These are phyloP conservation scores for Aplysia californica DNA, from an alignment of 1,140 invertebrate species.

Conservation along the genomic window DNA sequence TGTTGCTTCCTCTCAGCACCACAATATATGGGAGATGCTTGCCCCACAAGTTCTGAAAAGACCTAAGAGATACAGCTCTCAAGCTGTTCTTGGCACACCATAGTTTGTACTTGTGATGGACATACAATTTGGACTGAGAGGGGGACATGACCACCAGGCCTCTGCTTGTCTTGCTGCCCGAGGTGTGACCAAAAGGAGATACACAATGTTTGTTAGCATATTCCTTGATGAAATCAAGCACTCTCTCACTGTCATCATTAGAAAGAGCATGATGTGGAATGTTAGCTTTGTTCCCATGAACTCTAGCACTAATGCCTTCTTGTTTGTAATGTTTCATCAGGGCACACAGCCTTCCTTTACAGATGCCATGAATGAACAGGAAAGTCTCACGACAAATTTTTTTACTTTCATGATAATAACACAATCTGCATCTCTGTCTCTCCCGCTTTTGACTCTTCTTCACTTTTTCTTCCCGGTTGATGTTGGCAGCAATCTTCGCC, in stretches of 20 bases:
- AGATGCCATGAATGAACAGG: slow-evolving; percentile 17
- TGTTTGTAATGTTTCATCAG: slow-evolving; percentile 16
- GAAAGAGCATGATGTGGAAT: slow-evolving; percentile 11
- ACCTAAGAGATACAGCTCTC: slow-evolving; percentile 9
- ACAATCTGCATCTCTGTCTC: neutral
- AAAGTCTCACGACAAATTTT: slow-evolving; percentile 16
- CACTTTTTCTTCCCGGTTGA: slow-evolving; percentile 5
- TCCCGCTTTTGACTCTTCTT: neutral
- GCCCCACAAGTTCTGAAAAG: slow-evolving; percentile 10
- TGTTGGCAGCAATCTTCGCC: slow-evolving; percentile 12
- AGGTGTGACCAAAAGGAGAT: neutral
- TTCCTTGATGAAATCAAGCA: slow-evolving; percentile 7
- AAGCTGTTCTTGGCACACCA: slow-evolving; percentile 5
- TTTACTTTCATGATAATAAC: slow-evolving; percentile 2
- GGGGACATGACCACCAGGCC: slow-evolving; percentile 7
- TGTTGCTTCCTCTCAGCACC: slow-evolving; percentile 17
- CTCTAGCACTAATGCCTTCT: neutral
- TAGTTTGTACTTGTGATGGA: slow-evolving; percentile 8
- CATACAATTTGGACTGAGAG: neutral
- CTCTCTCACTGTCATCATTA: neutral
- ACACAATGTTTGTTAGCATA: slow-evolving; percentile 9
- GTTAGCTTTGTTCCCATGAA: slow-evolving; percentile 3
- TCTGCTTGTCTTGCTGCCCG: slow-evolving; percentile 5
- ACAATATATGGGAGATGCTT: slow-evolving; percentile 17
- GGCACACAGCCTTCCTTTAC: slow-evolving; percentile 13